These are phyloP conservation scores for Steatocranus sp. DNA, from an alignment of 2,797 vertebrate genomes.

Conservation along the genomic window DNA sequence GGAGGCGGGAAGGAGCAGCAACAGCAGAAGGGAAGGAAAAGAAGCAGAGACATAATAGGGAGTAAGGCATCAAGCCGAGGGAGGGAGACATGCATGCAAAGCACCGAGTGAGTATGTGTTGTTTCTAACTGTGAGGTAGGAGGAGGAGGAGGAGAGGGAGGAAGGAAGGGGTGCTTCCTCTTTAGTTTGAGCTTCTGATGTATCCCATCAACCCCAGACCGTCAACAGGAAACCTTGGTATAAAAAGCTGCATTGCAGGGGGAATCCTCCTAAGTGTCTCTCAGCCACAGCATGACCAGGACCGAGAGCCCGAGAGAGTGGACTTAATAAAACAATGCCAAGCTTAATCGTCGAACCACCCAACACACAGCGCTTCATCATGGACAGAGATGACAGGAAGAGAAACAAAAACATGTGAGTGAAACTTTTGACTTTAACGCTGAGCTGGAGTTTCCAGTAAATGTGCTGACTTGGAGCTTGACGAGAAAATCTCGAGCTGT, in stretches of 20 bases:
- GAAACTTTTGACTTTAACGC: neutral
- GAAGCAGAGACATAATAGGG: conserved; percentile 38
- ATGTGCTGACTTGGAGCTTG: neutral
- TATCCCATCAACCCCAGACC: conserved; percentile 53
- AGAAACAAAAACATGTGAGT: conserved; percentile 78
- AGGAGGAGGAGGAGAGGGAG: conserved; percentile 64
- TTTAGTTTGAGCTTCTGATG: conserved; percentile 65
- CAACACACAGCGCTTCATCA: conserved; percentile 61
- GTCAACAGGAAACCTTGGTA: conserved; percentile 56
- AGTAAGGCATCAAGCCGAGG: conserved; percentile 29
- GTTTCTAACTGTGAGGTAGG: conserved; percentile 47
- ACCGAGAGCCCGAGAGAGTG: conserved; percentile 44
- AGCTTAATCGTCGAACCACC: conserved; percentile 53
- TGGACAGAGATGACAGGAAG: conserved; percentile 72
- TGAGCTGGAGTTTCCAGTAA: neutral
- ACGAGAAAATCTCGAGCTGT: neutral
- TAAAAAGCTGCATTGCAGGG: conserved; percentile 59
- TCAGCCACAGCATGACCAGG: conserved; percentile 67
- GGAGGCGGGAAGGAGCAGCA: conserved; percentile 10
- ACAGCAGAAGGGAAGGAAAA: neutral
- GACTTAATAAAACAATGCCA: conserved; percentile 66
- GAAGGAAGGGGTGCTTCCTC: conserved; percentile 70
- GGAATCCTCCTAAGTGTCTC: conserved; percentile 61
- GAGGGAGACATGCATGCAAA: conserved; percentile 22
- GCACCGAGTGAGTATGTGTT: conserved; percentile 30